Percentiles rank a stretch among this genome's conserved stretches.
Conservation (phyloP, 53 echinoderm and acorn worm species). For the Temnopleurus reevesii region DNA sequence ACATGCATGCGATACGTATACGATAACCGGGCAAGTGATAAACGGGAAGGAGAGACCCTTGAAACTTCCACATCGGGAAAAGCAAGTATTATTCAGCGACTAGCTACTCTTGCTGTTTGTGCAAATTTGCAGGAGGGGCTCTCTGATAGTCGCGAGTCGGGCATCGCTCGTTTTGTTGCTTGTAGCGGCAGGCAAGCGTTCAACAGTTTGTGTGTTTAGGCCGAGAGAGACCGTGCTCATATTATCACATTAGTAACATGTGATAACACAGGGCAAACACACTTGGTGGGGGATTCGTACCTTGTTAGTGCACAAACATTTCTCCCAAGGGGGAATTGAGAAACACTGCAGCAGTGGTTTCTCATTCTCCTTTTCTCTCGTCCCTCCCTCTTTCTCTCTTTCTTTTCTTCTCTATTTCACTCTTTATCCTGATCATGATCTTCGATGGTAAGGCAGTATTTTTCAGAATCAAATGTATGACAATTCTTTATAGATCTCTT, state of each 20-base stretch:
- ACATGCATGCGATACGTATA: neutral
- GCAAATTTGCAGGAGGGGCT: slow-evolving; percentile 13
- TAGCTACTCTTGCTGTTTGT: neutral
- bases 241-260: slow-evolving; percentile 38
- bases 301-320: slow-evolving; percentile 9
- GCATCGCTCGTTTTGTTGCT: neutral
- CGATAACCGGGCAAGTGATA: neutral
- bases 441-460: no score
- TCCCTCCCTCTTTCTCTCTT: neutral
- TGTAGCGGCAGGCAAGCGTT: neutral
- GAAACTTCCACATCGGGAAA: neutral
- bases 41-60: neutral
- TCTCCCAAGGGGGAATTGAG: neutral
- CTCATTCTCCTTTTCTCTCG: neutral
- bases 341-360: neutral
- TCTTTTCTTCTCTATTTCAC: neutral
- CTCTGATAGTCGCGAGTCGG: neutral
- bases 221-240: neutral
- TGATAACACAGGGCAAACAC: slow-evolving; percentile 5
- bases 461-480: no score
- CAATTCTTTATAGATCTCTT: no score
- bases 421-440: no score
- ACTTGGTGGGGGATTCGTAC: slow-evolving; percentile 21
- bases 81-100: neutral
- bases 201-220: slow-evolving; percentile 45